Conservation (phyloP, 2,888 invertebrate genomes). For the Nyleta sp. region DNA sequence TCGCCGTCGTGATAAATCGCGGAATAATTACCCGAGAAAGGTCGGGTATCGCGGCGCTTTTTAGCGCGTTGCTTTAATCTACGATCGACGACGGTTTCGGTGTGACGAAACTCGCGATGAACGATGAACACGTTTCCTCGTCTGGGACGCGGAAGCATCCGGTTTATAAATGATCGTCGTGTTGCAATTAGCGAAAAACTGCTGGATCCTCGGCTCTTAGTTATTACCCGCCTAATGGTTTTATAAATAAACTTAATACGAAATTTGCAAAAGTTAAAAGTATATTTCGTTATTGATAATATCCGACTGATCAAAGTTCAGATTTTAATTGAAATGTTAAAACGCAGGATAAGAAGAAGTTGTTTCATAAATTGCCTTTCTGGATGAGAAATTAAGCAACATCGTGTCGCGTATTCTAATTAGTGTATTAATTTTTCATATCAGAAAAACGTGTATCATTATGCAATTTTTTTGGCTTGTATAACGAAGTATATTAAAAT, state of each 20-base stretch:
- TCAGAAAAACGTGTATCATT: neutral
- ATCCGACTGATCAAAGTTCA: neutral
- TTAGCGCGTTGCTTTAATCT: slow-evolving; percentile 34
- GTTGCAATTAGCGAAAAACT: slow-evolving; percentile 28
- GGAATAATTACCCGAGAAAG: slow-evolving; percentile 52
- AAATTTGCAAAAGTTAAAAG: neutral
- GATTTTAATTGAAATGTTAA: neutral
- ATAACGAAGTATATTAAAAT: neutral
- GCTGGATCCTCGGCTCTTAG: slow-evolving; percentile 3
- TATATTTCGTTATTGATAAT: too few relatives aligned
- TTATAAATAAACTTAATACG: neutral
- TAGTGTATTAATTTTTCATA: neutral
- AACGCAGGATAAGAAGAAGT: neutral
- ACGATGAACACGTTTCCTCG: slow-evolving; percentile 43
- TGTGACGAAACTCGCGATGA: slow-evolving; percentile 45
- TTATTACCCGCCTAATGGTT: slow-evolving; percentile 8
- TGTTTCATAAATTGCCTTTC: neutral
- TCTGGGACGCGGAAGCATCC: slow-evolving; percentile 30
- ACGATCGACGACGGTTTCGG: slow-evolving; percentile 24
- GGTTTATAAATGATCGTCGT: slow-evolving; percentile 36
- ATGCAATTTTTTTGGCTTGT: neutral
- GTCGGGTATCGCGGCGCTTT: slow-evolving; percentile 35
- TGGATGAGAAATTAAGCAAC: neutral
- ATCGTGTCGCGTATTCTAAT: neutral
- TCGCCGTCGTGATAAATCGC: slow-evolving; percentile 46